These are phyloP conservation scores for Rhynchomys soricoides DNA, from an alignment of 2,113 vertebrate species.

Conservation along the genomic window DNA sequence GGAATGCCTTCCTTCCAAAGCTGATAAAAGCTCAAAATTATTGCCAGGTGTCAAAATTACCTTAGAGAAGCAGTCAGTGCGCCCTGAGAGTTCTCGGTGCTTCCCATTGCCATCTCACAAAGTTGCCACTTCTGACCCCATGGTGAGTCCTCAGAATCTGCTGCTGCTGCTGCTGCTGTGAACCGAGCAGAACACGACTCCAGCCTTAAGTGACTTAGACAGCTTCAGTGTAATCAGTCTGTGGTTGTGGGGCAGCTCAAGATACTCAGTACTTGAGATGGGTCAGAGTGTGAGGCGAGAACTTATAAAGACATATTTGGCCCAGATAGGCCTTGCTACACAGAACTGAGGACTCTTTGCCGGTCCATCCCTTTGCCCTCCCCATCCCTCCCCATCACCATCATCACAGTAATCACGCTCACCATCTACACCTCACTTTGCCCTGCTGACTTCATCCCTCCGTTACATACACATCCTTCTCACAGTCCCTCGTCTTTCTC, in stretches of 20 bases:
- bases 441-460: no score
- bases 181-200: not conserved
- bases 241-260: not conserved
- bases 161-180: no score
- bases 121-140: not conserved
- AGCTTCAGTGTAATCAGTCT: rapidly evolving
- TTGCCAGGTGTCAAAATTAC: not conserved
- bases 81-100: rapidly evolving
- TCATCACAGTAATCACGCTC: rapidly evolving
- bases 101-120: rapidly evolving
- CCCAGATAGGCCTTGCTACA: not conserved
- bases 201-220: not conserved
- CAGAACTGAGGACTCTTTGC: not conserved
- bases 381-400: no score
- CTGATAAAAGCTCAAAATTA: not conserved
- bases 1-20: not conserved
- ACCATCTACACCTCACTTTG: rapidly evolving
- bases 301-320: not conserved
- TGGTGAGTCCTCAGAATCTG: not conserved
- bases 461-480: rapidly evolving
- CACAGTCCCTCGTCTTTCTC: no score
- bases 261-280: no score
- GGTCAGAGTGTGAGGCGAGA: not conserved
- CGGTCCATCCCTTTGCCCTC: not conserved
- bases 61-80: rapidly evolving